Conservation (phyloP, 2,888 invertebrate genomes). For the Notodonta ziczac region DNA sequence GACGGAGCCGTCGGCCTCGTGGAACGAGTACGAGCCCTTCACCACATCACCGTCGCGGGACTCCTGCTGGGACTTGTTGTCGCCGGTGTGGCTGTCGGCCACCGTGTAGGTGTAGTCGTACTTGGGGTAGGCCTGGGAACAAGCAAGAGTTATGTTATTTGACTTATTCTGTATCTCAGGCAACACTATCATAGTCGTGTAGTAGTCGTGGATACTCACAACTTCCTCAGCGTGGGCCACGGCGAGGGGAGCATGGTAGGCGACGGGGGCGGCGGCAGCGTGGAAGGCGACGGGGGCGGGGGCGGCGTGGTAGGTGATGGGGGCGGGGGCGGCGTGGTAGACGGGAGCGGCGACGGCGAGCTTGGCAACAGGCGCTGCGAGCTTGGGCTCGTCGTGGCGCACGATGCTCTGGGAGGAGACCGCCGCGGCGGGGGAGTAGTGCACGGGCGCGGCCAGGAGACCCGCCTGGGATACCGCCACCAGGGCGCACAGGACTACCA, state of each 20-base stretch:
- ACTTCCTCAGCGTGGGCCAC: constrained; percentile 15
- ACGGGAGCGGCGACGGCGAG: constrained; percentile 11
- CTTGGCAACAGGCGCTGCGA: constrained; percentile 17
- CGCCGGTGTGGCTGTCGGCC: constrained; percentile 78
- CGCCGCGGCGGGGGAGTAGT: constrained; percentile 56
- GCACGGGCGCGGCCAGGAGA: constrained; percentile 55
- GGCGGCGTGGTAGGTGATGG: constrained; percentile 30
- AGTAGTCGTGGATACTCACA: neutral
- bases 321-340: constrained; percentile 18
- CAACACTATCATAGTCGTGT: neutral
- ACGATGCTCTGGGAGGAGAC: constrained; percentile 55
- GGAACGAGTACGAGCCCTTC: constrained; percentile 75
- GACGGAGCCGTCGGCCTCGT: constrained; percentile 78
- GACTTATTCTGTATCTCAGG: neutral
- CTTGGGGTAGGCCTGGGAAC: constrained; percentile 58
- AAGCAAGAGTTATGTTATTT: neutral
- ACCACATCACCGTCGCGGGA: constrained; percentile 75
- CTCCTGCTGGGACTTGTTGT: constrained; percentile 79
- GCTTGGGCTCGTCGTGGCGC: constrained; percentile 50
- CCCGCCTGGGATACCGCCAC: constrained; percentile 60
- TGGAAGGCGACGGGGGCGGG: constrained; percentile 24
- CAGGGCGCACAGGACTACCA: constrained; percentile 54
- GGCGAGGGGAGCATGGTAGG: constrained; percentile 26
- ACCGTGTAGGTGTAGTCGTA: constrained; percentile 80
- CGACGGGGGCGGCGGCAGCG: constrained; percentile 31